Percentiles rank a stretch among this genome's conserved stretches.
phyloP scores from a whole-genome alignment of 2,888 invertebrate species.

The Epistrophe eligans region DNA sequence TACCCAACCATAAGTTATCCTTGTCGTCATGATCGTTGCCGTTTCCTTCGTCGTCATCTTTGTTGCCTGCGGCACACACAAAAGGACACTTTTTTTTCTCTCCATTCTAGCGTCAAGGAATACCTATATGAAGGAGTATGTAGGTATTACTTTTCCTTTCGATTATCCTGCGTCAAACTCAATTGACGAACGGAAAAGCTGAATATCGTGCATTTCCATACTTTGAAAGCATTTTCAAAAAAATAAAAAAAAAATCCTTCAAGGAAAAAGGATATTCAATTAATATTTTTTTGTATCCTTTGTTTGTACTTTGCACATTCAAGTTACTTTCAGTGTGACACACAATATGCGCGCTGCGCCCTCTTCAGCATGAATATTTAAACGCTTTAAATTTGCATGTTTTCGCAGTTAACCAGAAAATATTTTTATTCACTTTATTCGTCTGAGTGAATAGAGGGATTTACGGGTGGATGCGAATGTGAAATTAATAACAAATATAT shows the following conservation, averaged over 20 bases:
- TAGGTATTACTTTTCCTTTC: slow-evolving; percentile 60
- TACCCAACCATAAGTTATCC: not conserved
- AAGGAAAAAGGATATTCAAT: slow-evolving; percentile 66
- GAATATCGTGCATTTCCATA: slow-evolving; percentile 39
- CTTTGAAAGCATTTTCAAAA: slow-evolving; percentile 21
- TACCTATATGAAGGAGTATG: no score
- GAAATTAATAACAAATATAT: slow-evolving; percentile 66
- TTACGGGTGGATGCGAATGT: slow-evolving; percentile 8
- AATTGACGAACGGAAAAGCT: slow-evolving; percentile 30
- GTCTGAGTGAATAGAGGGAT: no score
- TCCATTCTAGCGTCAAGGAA: slow-evolving; percentile 25
- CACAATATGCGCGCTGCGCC: not conserved
- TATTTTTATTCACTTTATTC: slow-evolving; percentile 54
- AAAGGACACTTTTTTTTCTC: slow-evolving; percentile 4
- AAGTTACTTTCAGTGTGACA: slow-evolving; percentile 14
- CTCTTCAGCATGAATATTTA: slow-evolving; percentile 44
- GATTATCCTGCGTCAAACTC: slow-evolving; percentile 20
- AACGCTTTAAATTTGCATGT: slow-evolving; percentile 58
- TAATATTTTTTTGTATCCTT: slow-evolving; percentile 22
- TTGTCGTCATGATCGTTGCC: not conserved
- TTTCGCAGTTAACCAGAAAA: slow-evolving; percentile 66
- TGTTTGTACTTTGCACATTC: slow-evolving; percentile 7
- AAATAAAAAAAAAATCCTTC: not conserved
- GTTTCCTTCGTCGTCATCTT: not conserved
- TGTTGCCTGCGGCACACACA: slow-evolving; percentile 30